A percentile compares a stretch with the other conserved stretches of the same genome.
Conservation (phyloP, 2,888 invertebrate genomes). For the Morpho deidamia region DNA sequence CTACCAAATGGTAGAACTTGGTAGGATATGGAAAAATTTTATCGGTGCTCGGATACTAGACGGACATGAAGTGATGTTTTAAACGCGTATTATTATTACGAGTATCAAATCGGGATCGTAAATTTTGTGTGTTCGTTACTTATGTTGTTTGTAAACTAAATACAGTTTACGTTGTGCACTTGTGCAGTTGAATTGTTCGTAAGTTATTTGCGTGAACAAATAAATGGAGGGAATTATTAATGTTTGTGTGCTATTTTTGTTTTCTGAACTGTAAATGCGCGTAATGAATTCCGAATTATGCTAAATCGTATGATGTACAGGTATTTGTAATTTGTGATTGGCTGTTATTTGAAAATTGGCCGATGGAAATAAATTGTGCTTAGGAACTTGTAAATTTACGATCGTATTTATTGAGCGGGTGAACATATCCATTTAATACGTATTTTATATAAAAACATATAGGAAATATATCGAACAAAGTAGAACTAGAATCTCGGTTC, state of each 20-base stretch:
- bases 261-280: background rate
- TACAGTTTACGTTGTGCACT: background rate
- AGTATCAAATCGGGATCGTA: background rate
- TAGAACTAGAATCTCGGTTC: no score
- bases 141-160: background rate
- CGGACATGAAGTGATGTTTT: slow-evolving; percentile 1
- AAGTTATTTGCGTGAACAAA: slow-evolving; percentile 2
- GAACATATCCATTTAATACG: no score
- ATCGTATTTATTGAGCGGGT: no score
- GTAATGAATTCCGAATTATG: slow-evolving; percentile 1
- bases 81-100: background rate
- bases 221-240: background rate
- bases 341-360: no score
- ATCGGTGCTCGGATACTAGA: background rate
- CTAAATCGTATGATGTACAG: no score
- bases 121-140: slow-evolving; percentile 1
- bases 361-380: no score
- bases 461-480: no score
- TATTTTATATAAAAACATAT: no score
- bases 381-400: no score
- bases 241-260: background rate
- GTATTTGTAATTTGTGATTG: no score
- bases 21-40: background rate
- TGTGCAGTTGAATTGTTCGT: slow-evolving; percentile 5
- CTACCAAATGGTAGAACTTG: background rate